Conservation (phyloP, 2,888 invertebrate species). For the Chrysolina haemoptera region DNA sequence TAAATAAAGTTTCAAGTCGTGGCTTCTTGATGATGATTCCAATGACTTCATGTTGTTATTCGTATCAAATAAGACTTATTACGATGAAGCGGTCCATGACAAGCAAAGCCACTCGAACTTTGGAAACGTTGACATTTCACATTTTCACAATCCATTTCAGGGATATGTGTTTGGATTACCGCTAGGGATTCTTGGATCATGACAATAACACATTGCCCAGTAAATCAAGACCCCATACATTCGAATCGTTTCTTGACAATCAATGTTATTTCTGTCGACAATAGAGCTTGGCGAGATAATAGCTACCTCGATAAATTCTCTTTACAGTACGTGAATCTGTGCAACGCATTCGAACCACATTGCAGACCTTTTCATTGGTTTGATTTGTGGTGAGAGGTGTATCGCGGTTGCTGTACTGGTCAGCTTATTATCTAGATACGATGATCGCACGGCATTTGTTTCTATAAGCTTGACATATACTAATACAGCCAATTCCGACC, state of each 20-base stretch:
- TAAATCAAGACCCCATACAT: background rate
- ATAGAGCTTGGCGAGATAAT: conserved; percentile 7
- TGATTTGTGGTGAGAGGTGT: conserved; percentile 49
- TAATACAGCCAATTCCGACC: conserved; percentile 13
- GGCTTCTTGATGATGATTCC: too few species aligned
- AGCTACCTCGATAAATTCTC: conserved; percentile 26
- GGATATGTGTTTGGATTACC: background rate
- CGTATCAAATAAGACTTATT: background rate
- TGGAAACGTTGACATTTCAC: background rate
- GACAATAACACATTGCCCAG: background rate
- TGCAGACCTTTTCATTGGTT: conserved; percentile 44
- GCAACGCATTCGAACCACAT: conserved; percentile 27
- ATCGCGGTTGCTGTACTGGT: conserved; percentile 46
- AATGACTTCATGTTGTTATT: background rate
- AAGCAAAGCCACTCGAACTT: background rate
- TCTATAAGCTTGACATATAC: conserved; percentile 24
- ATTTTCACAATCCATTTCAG: background rate
- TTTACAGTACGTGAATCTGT: conserved; percentile 23
- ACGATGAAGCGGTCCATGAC: background rate
- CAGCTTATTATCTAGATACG: conserved; percentile 46
- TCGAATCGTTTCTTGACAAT: conserved; percentile 5
- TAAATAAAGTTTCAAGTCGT: too few species aligned
- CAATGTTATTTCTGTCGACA: conserved; percentile 17
- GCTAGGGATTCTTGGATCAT: background rate
- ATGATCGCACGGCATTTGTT: conserved; percentile 23